These are phyloP conservation scores for Pteruthius melanotis DNA, from an alignment of 2,113 vertebrate genomes.

Conservation along the genomic window DNA sequence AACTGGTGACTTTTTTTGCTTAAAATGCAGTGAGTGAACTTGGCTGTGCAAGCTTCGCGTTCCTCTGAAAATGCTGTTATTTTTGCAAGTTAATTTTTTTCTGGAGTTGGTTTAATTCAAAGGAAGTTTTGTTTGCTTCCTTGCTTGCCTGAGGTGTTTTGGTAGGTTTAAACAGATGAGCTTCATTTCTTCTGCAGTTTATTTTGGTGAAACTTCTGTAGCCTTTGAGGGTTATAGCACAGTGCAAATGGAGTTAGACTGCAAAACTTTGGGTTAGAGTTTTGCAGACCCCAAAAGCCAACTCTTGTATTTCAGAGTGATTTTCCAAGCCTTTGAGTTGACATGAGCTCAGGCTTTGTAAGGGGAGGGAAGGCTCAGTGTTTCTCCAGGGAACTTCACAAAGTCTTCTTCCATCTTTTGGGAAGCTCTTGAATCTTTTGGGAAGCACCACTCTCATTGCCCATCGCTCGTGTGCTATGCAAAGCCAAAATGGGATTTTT, in stretches of 20 bases:
- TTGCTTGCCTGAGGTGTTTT: not conserved
- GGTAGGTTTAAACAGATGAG: not conserved
- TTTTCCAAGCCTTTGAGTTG: not conserved
- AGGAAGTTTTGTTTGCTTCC: conserved; percentile 26
- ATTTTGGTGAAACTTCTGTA: not conserved
- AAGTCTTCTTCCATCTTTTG: not conserved
- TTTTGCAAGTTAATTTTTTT: conserved; percentile 31
- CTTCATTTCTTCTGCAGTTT: conserved; percentile 5
- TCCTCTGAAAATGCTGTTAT: not conserved
- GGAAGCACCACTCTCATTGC: not conserved
- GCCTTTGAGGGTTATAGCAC: not conserved
- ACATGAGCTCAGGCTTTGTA: not conserved
- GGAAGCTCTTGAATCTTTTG: not conserved
- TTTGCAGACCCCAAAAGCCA: not conserved
- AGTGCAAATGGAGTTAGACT: not conserved
- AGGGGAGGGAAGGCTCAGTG: not conserved
- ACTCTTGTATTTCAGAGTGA: not conserved
- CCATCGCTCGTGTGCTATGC: not conserved
- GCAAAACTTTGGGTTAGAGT: not conserved
- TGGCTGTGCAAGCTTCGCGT: not conserved
- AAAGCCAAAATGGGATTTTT: not conserved
- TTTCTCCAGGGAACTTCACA: not conserved
- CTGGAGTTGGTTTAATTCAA: conserved; percentile 28
- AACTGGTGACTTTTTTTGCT: not conserved
- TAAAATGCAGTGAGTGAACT: not conserved